Evolutionary conservation across 2,113 vertebrate species (phyloP), one percentile per base, ranked within the genome.

Genomic region (Oncorhynchus clarkii): DNA sequence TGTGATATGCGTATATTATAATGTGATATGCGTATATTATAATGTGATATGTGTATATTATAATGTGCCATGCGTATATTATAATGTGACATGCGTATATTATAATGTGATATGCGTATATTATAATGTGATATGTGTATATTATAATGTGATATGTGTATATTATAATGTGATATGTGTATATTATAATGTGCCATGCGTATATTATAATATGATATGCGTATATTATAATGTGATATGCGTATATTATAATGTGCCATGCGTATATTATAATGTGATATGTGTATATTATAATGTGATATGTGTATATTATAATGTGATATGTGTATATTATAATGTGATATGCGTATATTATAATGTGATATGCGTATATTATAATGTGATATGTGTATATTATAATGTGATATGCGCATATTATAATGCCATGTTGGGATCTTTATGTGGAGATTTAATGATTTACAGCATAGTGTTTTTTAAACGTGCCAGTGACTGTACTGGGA

Each of bases 341-440:
- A 85, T 81, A 83, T 74, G 29, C 1, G 4, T 31, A 31, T 31
- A 5, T 83, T 20, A 72, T 82, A 76, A 88, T 71, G 81, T 22
- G 78, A 85, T 79, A 83, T 74, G 31, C 0, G 4, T 5, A 31
- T 31, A 31, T 83, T 20, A 72, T 82, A 76, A 88, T 71, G 81
- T 22, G 77, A 84, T 79, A 83, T 74, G 31, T 0, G 31, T 31
- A 31, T 31, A 31, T 83, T 20, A 72, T 82, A 76, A 88, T 71
- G 81, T 22, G 78, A 85, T 81, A 83, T 74, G 31, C 0, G 31
- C 5, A 62, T 62, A 62, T 62, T 85, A 84, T 89, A 88, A 87
- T 84, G 83, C 84, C 89, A 91, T 92, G 91, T 88, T 86, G 81
- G 82, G 82, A 84, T 88, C 75, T 93, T 91, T 82, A 88, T 87